Evolutionary conservation across 2,888 invertebrate species (phyloP), one percentile per base, ranked within the genome.

Genomic region (Parascotia fuliginaria): DNA sequence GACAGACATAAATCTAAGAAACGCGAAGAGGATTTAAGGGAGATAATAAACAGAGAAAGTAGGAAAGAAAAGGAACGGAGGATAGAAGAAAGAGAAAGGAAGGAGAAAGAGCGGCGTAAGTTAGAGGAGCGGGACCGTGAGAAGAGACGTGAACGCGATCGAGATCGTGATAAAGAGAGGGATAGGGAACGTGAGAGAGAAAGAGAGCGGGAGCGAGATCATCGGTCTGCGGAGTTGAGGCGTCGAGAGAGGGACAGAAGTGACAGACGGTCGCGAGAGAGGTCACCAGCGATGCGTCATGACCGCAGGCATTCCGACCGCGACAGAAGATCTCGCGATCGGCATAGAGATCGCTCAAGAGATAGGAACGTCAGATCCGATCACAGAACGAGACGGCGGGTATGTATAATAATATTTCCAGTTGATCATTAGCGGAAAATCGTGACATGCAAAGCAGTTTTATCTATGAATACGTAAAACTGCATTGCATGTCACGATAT

Each of bases 21-120:
- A n/a, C 75, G 80, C 9, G 85, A 75, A 65, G 87, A 77, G 84
- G 93, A 80, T 86, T 92, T 68, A 83, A 92, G 68, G 74, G 89
- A 81, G 55, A 82, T 79, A 27, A 88, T 80, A 41, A 83, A 87
- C 44, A 77, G 82, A 53, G 81, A 89, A 67, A 81, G 85, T 65
- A 80, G 70, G 45, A 79, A 78, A 73, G 77, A 85, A 51, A 64
- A 72, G 74, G 89, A 73, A 49, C 81, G 66, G 29, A 77, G 69
- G 74, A 84, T 60, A 40, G 72, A 77, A 27, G 85, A 83, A 32
- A 53, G 70, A 28, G 81, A 89, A 55, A 80, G 83, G 28, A 66
- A 68, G 7, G 66, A 66, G 28, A 68, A 61, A 68, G 89, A 73
- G 48, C 81, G 66, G 12, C 78, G 70, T 70, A 87, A 77, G 75